Base-by-base conservation (phyloP, 2,113 vertebrate species). In the Orthonyx spaldingii region DNA sequence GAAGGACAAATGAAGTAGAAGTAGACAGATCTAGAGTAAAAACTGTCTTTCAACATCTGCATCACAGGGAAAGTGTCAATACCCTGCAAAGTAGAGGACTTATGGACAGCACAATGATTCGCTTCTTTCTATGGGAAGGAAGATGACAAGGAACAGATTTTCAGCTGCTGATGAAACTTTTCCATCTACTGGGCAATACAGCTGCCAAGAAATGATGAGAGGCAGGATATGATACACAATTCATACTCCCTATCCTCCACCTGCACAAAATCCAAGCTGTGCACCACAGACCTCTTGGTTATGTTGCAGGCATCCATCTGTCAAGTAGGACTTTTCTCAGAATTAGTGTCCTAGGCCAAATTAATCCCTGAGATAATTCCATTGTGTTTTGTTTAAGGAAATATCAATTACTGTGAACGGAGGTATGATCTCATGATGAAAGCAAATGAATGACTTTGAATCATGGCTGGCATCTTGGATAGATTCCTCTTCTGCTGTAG, bases 131-230 rank as follows among this genome's bases (percentile, higher is more conserved):
- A 39, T 94, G 96, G 94, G 97, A 98, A 98, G 69, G 92, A 95
- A 84, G 93, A 97, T 97, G 97, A 98, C 97, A 98, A 97, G 97
- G 97, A 98, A 97, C 98, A 98, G 98, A 97, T 97, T 97, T 96
- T 96, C 95, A 97, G 89, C 94, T 97, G 95, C 92, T 97, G 87
- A 91, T 96, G 79, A 89, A 96, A 88, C 87, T 97, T 98, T 98
- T 97, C 84, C 92, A 95, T 98, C 95, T 97, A 92, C 84, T 79
- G 94, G 94, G 96, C 94, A 90, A 95, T 89, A 68, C 71, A 70
- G 69, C 93, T 97, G 97, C 97, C 97, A 98, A 97, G 93, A 97
- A 97, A 96, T 95, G 82, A 97, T 96, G 93, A 94, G 93, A 94
- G 89, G 78, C 97, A 98, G 97, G 97, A 96, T 96, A 80, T 93